Percentiles rank a stretch among this genome's conserved stretches.
phyloP scores from a whole-genome alignment of 2,888 invertebrate species.

The Tuberolachnus salignus region DNA sequence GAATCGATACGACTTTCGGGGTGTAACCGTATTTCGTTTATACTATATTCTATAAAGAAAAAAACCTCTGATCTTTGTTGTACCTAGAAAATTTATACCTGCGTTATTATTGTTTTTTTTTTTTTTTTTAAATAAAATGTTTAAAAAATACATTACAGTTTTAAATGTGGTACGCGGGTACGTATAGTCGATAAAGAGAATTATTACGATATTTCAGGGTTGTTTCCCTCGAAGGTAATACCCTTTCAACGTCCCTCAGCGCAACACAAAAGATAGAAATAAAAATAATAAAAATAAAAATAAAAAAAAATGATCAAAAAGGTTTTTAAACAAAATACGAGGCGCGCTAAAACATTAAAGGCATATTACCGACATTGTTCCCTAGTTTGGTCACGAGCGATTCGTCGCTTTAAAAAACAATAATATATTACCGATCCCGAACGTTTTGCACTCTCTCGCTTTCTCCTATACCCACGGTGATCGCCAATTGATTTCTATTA shows the following conservation, averaged over 20 bases:
- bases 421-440: neutral
- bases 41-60: neutral
- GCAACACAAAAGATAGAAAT: no score
- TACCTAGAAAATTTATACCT: neutral
- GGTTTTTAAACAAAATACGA: slow-evolving; percentile 7
- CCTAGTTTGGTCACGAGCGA: neutral
- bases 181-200: slow-evolving; percentile 6
- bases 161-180: neutral
- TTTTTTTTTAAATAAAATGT: neutral
- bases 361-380: slow-evolving; percentile 3
- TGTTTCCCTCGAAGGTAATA: neutral
- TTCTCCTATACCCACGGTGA: no score
- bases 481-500: no score
- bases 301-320: no score
- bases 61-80: slow-evolving; percentile 15
- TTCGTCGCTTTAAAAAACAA: neutral
- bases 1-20: neutral
- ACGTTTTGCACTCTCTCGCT: neutral
- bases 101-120: no score
- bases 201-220: slow-evolving; percentile 22
- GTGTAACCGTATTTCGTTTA: neutral
- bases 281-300: no score
- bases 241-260: no score
- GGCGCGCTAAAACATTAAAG: neutral
- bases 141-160: slow-evolving; percentile 9